Base-by-base conservation (phyloP, 2,888 invertebrate genomes). In the Oxycera nigricornis region DNA sequence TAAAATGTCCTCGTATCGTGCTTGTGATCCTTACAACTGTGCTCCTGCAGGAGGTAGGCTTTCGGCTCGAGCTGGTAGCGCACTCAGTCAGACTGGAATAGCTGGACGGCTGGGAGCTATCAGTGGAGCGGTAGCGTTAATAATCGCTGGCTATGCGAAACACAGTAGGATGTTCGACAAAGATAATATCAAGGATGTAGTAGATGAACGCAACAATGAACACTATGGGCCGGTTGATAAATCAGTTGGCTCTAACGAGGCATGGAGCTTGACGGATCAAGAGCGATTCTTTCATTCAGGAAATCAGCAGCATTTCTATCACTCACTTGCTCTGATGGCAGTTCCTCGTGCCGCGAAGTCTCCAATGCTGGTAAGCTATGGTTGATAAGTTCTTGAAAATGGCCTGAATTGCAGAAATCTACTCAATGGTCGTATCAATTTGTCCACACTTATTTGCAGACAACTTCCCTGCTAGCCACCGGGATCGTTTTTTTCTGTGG, bases 231-330 rank as follows among this genome's bases (percentile, higher is more conserved):
- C 14, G 1, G 22, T 2, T 17, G 17, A 0, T 9, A 22, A 2
- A 2, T 11, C 39, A 20, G 55, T 20, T 22, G 17, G 50, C 6
- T 35, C 35, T 9, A 20, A 61, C 28, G 62, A 50, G 28, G 22
- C 2, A 17, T 28, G 30, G 50, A 52, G 17, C 7, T 31, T 41
- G 41, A 39, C 65, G 3, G 65, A 65, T 41, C 39, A 39, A 2
- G 39, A 65, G 24, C 28, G 41, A 1, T 65, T 65, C 41, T 39
- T 70, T n/a, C 20, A 52, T 22, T 52, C 52, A 0, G 70, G 52
- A 22, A 70, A 70, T 52, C 70, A 70, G 22, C 55, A 31, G 22
- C 70, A 70, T 28, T 70, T 70, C 31, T 70, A 70, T 52, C 70
- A 70, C 35, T 70, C 70, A 11, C 70, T 70, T 3, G 70, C 70